Evolutionary conservation across 2,888 invertebrate genomes (phyloP).

Genomic region (Orthosia gracilis): DNA sequence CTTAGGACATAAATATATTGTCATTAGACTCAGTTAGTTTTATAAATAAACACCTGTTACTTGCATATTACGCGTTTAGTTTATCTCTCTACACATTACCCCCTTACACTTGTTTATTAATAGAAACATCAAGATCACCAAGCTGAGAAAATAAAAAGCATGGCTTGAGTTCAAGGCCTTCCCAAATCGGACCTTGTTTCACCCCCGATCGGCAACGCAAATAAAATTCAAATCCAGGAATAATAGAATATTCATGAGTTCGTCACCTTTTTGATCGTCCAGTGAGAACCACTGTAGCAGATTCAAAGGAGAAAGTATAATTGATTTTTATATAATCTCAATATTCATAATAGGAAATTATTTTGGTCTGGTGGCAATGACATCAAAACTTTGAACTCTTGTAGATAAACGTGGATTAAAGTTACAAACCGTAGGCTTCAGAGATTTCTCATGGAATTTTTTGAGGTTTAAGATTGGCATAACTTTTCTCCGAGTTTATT

Average conservation of each 20-base stretch:
- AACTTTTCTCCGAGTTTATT: no score
- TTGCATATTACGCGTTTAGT: no score
- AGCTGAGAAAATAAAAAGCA: conserved; percentile 11
- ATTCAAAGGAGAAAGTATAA: conserved; percentile 32
- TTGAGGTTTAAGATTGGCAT: no score
- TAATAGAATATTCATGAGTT: conserved; percentile 59
- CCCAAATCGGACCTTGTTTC: conserved; percentile 25
- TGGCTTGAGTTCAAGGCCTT: not conserved
- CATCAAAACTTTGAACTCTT: conserved; percentile 18
- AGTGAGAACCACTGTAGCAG: conserved; percentile 47
- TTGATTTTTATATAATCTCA: conserved; percentile 40
- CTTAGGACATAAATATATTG: no score
- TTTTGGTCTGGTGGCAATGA: not conserved
- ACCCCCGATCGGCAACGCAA: conserved; percentile 34
- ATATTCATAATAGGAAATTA: conserved; percentile 16
- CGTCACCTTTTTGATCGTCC: conserved; percentile 55
- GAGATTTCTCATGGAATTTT: no score
- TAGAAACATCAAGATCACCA: not conserved
- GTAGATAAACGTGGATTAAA: no score
- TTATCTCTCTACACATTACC: no score
- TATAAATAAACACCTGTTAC: no score
- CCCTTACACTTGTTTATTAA: no score
- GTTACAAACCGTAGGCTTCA: no score
- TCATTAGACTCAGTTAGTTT: no score
- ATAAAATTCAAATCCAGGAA: conserved; percentile 52